Percentiles rank a stretch among this genome's conserved stretches.
phyloP scores from a whole-genome alignment of 2,888 invertebrate species.

The Atethmia centrago region DNA sequence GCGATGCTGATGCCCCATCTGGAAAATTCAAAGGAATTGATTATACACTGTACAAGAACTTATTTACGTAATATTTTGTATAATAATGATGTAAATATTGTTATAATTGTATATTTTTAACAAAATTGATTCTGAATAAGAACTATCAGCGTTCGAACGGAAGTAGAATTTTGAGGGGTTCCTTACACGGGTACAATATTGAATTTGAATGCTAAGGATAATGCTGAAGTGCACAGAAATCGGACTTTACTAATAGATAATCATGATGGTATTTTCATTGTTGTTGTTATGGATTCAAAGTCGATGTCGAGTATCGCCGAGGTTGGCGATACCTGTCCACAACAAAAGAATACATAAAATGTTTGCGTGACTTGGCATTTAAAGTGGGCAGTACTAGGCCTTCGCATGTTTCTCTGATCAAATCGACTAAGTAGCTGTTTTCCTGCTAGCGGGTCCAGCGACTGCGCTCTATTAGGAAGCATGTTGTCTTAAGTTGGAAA shows the following conservation, averaged over 20 bases:
- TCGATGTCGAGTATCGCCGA: constrained; percentile 42
- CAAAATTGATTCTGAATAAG: not conserved
- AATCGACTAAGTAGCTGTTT: constrained; percentile 47
- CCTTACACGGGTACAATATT: not conserved
- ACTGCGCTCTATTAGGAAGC: constrained; percentile 1
- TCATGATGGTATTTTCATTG: constrained; percentile 36
- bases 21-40: constrained; percentile 67
- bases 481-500: constrained; percentile 2
- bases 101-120: not conserved
- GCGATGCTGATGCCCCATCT: constrained; percentile 81
- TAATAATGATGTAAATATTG: not conserved
- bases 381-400: constrained; percentile 56
- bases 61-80: not conserved
- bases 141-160: not conserved
- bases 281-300: constrained; percentile 54
- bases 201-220: constrained; percentile 23
- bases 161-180: not conserved
- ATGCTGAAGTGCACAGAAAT: constrained; percentile 19
- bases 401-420: constrained; percentile 53
- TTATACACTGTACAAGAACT: not conserved
- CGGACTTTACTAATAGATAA: constrained; percentile 33
- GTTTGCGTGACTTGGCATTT: constrained; percentile 63
- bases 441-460: constrained; percentile 40
- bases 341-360: constrained; percentile 63
- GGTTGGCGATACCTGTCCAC: constrained; percentile 48